Conservation (phyloP, 2,888 invertebrate species). For the Conomelus anceps region DNA sequence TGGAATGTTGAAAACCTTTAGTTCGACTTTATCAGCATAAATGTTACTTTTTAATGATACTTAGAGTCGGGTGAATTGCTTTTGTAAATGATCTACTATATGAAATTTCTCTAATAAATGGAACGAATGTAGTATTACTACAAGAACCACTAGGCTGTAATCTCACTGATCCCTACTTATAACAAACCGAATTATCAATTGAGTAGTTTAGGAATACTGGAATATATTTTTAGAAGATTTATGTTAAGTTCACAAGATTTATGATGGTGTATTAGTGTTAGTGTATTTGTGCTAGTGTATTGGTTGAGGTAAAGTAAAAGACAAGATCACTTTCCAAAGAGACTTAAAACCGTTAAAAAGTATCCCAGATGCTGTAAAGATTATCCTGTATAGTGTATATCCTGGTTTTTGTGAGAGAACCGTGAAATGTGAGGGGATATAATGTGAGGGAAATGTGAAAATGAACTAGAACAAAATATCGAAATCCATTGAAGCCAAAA, state of each 20-base stretch:
- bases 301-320: not conserved
- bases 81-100: not conserved
- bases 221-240: not conserved
- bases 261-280: not conserved
- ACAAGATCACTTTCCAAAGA: not conserved
- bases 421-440: too few relatives aligned
- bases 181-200: not conserved
- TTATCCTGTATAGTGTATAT: too few relatives aligned
- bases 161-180: not conserved
- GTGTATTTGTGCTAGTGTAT: not conserved
- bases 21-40: not conserved
- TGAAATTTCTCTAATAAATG: not conserved
- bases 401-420: not conserved
- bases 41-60: not conserved
- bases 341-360: not conserved
- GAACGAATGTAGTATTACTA: not conserved
- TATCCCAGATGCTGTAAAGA: not conserved
- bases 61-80: not conserved
- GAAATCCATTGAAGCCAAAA: too few relatives aligned
- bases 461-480: too few relatives aligned
- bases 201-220: not conserved
- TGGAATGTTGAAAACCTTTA: not conserved
- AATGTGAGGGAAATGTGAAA: too few relatives aligned
- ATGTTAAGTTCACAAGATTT: not conserved
- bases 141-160: not conserved